Base-by-base conservation (phyloP, 2,113 vertebrate genomes). In the Leuciscus idus region DNA sequence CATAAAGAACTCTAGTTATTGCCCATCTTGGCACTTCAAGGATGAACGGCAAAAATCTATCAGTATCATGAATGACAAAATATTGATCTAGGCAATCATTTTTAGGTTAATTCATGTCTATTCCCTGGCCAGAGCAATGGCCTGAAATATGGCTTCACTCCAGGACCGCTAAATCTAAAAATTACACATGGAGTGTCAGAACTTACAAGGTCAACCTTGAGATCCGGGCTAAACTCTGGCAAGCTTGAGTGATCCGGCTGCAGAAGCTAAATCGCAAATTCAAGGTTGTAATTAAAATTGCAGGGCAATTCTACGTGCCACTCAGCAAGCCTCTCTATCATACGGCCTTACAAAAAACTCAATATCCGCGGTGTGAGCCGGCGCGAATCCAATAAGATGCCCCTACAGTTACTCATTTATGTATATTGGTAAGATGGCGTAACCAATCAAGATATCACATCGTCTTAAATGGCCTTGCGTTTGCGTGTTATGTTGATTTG, bases 1-100 rank as follows among this genome's bases (percentile, higher is more conserved):
- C 79, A 87, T 84, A 88, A 88, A 88, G 39, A 86, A 48, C 33
- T 64, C n/a, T 2, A 83, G 52, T 89, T 78, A 90, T 85, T 12
- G 80, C 88, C 64, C 68, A 61, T 33, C 73, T 87, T 61, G 68
- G 85, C 87, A 74, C 74, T 62, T 86, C 87, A 82, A 10, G 81
- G 84, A 77, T 84, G 89, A 83, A 79, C 21, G 48, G 19, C 46
- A 4, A 62, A 81, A 88, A 92, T 94, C 90, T 90, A 92, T 93
- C 85, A 83, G 75, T 52, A 84, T 88, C 85, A 90, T 87, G 79
- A 68, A 64, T 39, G 87, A 90, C 87, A 88, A 91, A 91, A 90
- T 91, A 94, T 94, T 91, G 91, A 92, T 92, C 88, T 88, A 84
- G 89, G 91, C 83, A 81, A 92, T 94, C 87, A 93, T 90, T 94